Evolutionary conservation across 2,797 vertebrate species (phyloP), one percentile per base, ranked within the genome.

Genomic region (Melanotaenia boesemani): DNA sequence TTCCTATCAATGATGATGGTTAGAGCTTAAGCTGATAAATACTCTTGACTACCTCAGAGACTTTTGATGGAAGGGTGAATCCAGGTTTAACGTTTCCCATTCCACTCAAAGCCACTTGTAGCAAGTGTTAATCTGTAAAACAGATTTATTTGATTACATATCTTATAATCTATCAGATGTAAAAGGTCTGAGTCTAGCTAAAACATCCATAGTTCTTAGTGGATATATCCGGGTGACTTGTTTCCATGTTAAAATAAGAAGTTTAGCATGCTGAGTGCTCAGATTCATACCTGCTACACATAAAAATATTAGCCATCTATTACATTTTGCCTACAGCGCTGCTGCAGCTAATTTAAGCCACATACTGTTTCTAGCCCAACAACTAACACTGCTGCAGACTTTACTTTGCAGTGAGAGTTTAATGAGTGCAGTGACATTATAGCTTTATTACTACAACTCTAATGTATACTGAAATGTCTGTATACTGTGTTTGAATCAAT

Each of bases 401-500:
- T 36, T 34, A 12, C n/a, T 26, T 30, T 65, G 48, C 62, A 52
- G 12, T 44, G 41, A 66, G 20, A 41, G 50, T 63, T 70, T 50
- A 55, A 66, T 57, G 58, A 65, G 55, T 34, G 37, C 62, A 72
- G 15, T 28, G 11, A 60, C 37, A 59, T 60, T 52, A 74, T 24
- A 24, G 9, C 34, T 26, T 36, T 8, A 32, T 16, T 3, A 41
- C 24, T 44, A 50, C 22, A 30, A 39, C 39, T 48, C 8, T n/a
- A 18, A 22, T 34, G 28, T 34, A 26, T 5, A 15, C 18, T 41
- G 34, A 71, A 72, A 77, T 32, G 28, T 8, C 20, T 37, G 26
- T 48, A 20, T 59, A 61, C 30, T 60, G 28, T 30, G 36, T 39
- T 46, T 2, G 1, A 69, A 83, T 82, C 76, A 15, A 60, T 71